Evolutionary conservation across 2,113 vertebrate species (phyloP), one percentile per base, ranked within the genome.

Genomic region (Gymnorhina tibicen): DNA sequence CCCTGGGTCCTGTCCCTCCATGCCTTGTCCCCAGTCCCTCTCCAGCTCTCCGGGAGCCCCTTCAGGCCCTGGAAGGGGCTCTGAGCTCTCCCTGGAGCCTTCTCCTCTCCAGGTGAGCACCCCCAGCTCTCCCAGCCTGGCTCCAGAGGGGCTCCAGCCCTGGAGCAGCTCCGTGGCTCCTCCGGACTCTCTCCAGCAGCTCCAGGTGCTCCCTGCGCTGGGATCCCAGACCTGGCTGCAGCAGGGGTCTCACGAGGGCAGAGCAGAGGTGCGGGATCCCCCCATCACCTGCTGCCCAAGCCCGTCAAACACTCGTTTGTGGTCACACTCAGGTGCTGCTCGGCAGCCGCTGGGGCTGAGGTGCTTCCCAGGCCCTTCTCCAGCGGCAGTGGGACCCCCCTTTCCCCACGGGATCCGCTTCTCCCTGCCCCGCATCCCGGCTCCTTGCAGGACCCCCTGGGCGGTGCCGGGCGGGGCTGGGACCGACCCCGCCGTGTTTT

Each of bases 241-340:
- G 46, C 35, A 9, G 64, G 53, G 42, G 2, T 33, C 52, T 28
- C 44, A 12, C 1, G 4, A n/a, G 75, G 44, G 30, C 44, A 28
- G 37, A 14, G 41, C 3, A 20, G 16, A n/a, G 79, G n/a, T 8
- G 3, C 10, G 23, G 33, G 17, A 11, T 14, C 16, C 37, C 20
- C 24, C 74, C 24, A 7, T 5, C 4, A 0, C 15, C 33, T 6
- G 41, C 77, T 55, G 62, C 33, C 42, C 64, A 11, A 53, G 5
- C 27, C 37, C 13, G 11, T 30, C 3, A 6, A 6, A 9, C 37
- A 2, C 23, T 0, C 3, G 0, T 10, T 13, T n/a, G 35, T 10
- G 35, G 26, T 44, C 23, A 33, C 82, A 4, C 18, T 30, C 3
- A 2, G n/a, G 9, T 35, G 41, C 39, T 87, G 23, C 15, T 32